A percentile compares a stretch with the other conserved stretches of the same genome.
Conservation (phyloP, 2,888 invertebrate genomes). For the Brachycybe producta region DNA sequence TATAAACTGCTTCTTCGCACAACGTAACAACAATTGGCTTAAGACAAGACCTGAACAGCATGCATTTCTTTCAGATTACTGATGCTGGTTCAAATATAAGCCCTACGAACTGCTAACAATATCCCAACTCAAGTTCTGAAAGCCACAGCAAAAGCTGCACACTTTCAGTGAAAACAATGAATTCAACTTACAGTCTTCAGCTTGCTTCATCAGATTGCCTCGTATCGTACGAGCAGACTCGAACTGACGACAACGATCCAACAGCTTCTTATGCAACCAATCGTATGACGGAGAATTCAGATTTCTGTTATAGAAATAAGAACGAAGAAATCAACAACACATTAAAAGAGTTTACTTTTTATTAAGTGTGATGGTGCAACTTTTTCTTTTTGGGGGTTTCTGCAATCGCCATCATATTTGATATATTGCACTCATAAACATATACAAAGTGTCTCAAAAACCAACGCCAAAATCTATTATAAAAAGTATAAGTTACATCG, state of each 20-base stretch:
- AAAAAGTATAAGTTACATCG: not conserved
- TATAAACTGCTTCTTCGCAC: no score
- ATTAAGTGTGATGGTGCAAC: no score
- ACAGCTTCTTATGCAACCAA: constrained; percentile 11
- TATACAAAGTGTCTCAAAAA: not conserved
- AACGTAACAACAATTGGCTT: no score
- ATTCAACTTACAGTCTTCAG: constrained; percentile 13
- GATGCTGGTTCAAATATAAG: no score
- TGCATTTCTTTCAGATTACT: no score
- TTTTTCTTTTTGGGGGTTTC: no score
- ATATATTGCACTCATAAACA: not conserved
- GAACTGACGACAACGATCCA: constrained; percentile 13
- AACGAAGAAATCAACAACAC: not conserved
- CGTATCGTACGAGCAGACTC: constrained; percentile 9
- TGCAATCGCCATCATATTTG: no score
- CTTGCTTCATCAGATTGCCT: constrained; percentile 5
- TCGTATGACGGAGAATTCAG: constrained; percentile 9
- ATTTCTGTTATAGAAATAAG: not conserved
- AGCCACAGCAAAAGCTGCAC: not conserved
- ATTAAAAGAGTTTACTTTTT: not conserved
- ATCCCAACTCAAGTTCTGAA: not conserved
- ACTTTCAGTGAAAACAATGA: not conserved
- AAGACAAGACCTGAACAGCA: no score
- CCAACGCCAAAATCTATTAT: not conserved
- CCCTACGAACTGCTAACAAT: no score